These are phyloP conservation scores for Phalacrocorax pelagicus DNA, from an alignment of 2,113 vertebrate genomes.

Conservation along the genomic window DNA sequence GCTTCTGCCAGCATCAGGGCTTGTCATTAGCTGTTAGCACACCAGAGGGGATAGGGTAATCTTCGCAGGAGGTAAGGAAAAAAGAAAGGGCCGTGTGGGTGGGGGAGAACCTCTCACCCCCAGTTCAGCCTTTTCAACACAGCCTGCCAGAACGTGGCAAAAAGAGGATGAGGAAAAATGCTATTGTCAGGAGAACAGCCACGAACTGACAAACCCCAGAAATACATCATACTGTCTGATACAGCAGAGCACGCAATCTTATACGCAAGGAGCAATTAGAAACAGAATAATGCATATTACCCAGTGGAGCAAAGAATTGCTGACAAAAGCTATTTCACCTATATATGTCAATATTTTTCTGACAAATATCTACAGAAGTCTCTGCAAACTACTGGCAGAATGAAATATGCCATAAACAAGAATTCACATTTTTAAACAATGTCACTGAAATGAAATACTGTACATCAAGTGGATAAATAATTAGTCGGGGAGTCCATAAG, in stretches of 20 bases:
- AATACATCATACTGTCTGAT: background rate
- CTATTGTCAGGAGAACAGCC: background rate
- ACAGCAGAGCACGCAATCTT: background rate
- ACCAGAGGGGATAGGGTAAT: background rate
- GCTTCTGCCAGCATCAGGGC: background rate
- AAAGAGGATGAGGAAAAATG: background rate
- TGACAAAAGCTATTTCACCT: conserved; percentile 31
- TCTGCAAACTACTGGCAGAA: conserved; percentile 10
- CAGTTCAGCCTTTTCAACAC: background rate
- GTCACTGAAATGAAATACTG: background rate
- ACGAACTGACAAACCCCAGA: background rate
- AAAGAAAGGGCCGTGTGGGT: background rate
- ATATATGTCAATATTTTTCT: conserved; percentile 3
- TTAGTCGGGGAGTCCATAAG: background rate
- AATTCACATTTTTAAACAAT: background rate
- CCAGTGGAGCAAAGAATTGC: conserved; percentile 4
- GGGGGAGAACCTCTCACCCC: background rate
- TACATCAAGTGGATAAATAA: background rate
- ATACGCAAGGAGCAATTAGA: background rate
- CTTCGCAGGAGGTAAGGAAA: background rate
- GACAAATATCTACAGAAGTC: conserved; percentile 31
- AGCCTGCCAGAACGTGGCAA: background rate
- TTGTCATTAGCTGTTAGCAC: background rate
- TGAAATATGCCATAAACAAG: conserved; percentile 37
- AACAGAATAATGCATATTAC: conserved; percentile 10